Percentiles rank a stretch among this genome's conserved stretches.
phyloP scores from a whole-genome alignment of 2,888 invertebrate genomes.

The Sminthurides aquaticus region DNA sequence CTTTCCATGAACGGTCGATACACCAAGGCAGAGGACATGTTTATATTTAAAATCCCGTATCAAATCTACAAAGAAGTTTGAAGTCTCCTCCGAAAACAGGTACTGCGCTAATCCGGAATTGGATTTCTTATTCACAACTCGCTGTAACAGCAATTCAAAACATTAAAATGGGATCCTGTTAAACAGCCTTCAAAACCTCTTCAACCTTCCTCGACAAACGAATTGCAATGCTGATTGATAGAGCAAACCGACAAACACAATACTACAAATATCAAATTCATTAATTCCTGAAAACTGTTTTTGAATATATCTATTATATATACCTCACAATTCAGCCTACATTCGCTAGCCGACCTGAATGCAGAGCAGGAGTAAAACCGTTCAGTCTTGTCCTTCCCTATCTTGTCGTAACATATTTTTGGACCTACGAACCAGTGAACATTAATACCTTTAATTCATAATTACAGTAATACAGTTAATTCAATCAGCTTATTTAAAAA shows the following conservation, averaged over 20 bases:
- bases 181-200: background rate
- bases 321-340: conserved; percentile 18
- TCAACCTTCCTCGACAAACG: no score
- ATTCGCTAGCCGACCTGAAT: conserved; percentile 19
- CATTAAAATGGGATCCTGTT: background rate
- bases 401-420: conserved; percentile 17
- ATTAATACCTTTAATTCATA: no score
- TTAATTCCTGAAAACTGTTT: no score
- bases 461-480: background rate
- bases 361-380: conserved; percentile 24
- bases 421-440: conserved; percentile 20
- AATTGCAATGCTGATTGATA: no score
- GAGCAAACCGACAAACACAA: no score
- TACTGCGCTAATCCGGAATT: conserved; percentile 26
- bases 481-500: no score
- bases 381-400: background rate
- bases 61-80: conserved; percentile 13
- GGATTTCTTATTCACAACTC: conserved; percentile 9
- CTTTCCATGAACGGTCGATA: conserved; percentile 17
- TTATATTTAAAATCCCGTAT: conserved; percentile 7
- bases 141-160: conserved; percentile 3
- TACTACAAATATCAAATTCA: no score
- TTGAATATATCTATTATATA: background rate
- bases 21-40: conserved; percentile 23
- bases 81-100: conserved; percentile 16